Evolutionary conservation across 2,113 vertebrate genomes (phyloP).

Genomic region (Pterocles gutturalis): DNA sequence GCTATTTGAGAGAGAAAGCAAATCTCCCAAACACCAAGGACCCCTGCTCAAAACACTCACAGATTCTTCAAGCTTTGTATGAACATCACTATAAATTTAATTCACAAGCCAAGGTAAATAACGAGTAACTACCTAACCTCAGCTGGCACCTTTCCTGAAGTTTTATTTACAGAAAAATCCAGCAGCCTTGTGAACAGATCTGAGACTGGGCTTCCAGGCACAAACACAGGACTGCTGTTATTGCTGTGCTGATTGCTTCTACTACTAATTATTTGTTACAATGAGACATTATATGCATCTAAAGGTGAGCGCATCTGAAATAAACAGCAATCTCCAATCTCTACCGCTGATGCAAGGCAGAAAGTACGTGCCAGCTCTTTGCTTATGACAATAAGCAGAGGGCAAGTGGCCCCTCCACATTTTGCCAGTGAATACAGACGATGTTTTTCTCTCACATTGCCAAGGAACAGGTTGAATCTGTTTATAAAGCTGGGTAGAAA

Average conservation of each 20-base stretch:
- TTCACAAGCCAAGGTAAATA: not conserved
- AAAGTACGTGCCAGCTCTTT: not conserved
- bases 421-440: conserved; percentile 22
- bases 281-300: not conserved
- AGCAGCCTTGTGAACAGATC: not conserved
- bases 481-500: not conserved
- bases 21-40: not conserved
- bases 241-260: not conserved
- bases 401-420: not conserved
- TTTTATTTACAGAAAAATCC: not conserved
- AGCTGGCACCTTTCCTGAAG: not conserved
- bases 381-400: not conserved
- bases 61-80: not conserved
- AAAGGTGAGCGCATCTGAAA: not conserved
- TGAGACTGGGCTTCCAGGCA: not conserved
- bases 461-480: conserved; percentile 24
- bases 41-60: not conserved
- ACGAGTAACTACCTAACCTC: not conserved
- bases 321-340: not conserved
- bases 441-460: not conserved
- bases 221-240: not conserved
- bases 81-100: not conserved
- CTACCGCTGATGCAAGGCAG: not conserved
- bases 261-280: not conserved
- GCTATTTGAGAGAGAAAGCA: not conserved